Evolutionary conservation across 2,888 invertebrate species (phyloP).

Genomic region (Dorcus parallelipipedus): DNA sequence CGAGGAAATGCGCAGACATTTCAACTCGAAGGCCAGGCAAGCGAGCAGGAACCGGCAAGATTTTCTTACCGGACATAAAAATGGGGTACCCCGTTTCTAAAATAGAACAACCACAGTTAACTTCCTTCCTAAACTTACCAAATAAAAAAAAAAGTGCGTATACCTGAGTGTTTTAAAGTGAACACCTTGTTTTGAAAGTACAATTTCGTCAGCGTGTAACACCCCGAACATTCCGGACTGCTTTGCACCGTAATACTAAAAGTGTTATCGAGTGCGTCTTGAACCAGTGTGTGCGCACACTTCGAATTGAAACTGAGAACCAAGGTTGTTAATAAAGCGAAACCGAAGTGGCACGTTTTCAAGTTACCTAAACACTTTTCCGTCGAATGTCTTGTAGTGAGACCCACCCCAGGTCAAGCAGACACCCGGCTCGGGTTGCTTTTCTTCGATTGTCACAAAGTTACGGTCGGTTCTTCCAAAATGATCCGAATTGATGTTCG

Average conservation of each 20-base stretch:
- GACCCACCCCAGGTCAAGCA: constrained; percentile 80
- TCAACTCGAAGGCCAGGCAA: constrained; percentile 71
- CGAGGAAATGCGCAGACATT: constrained; percentile 66
- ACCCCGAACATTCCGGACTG: constrained; percentile 52
- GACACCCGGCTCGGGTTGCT: constrained; percentile 59
- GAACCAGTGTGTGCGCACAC: constrained; percentile 72
- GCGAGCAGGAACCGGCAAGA: constrained; percentile 67
- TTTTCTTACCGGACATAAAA: constrained; percentile 34
- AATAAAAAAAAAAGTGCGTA: constrained; percentile 21
- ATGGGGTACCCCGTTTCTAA: constrained; percentile 32
- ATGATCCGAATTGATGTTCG: no score
- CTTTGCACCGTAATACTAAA: constrained; percentile 65
- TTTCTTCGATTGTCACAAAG: constrained; percentile 27
- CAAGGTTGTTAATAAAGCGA: not conserved
- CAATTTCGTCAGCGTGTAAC: constrained; percentile 56
- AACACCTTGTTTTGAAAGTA: constrained; percentile 72
- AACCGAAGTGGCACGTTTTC: not conserved
- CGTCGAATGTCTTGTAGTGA: constrained; percentile 85
- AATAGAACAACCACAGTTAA: constrained; percentile 3
- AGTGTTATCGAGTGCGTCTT: constrained; percentile 66
- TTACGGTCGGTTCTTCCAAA: no score
- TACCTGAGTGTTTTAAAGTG: constrained; percentile 53
- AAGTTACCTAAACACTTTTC: constrained; percentile 65
- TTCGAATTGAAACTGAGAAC: constrained; percentile 66
- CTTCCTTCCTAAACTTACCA: not conserved